Percentiles rank a stretch among this genome's conserved stretches.
These are phyloP conservation scores for Pseudomugil gertrudae DNA, from an alignment of 2,797 vertebrate genomes.

Conservation along the genomic window DNA sequence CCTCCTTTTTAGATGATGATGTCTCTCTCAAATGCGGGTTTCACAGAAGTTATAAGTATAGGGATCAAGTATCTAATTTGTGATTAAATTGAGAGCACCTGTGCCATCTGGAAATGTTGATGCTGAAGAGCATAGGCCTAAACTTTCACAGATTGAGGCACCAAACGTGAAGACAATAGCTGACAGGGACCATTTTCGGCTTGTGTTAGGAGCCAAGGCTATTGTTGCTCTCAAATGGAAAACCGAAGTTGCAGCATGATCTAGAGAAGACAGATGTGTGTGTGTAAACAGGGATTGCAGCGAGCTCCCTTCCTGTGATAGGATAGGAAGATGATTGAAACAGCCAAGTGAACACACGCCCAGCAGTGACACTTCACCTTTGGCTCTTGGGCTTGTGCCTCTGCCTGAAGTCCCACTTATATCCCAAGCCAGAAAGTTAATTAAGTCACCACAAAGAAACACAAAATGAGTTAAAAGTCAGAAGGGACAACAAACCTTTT, in stretches of 20 bases:
- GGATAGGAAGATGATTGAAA: background rate
- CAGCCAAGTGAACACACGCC: background rate
- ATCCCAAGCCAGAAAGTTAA: background rate
- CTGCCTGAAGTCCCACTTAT: background rate
- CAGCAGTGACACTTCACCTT: background rate
- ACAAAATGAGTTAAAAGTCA: background rate
- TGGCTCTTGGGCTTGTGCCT: background rate
- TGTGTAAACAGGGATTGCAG: background rate
- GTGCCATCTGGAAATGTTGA: constrained; percentile 65
- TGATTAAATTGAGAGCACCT: constrained; percentile 68
- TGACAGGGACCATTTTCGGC: constrained; percentile 5
- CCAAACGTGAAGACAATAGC: constrained; percentile 51
- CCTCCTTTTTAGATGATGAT: constrained; percentile 29
- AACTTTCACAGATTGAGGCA: constrained; percentile 27
- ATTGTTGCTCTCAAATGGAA: constrained; percentile 56
- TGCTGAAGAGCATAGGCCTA: constrained; percentile 32
- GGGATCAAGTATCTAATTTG: constrained; percentile 55
- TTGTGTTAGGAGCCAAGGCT: constrained; percentile 27
- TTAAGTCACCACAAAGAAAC: background rate
- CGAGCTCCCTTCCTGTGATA: background rate
- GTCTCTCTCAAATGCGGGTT: constrained; percentile 48
- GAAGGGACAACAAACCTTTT: too few relatives aligned
- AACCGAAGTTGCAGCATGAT: constrained; percentile 29
- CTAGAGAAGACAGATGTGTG: constrained; percentile 7
- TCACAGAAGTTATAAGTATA: constrained; percentile 43